Evolutionary conservation across 2,113 vertebrate genomes (phyloP).

Genomic region (Syrmaticus mikado): DNA sequence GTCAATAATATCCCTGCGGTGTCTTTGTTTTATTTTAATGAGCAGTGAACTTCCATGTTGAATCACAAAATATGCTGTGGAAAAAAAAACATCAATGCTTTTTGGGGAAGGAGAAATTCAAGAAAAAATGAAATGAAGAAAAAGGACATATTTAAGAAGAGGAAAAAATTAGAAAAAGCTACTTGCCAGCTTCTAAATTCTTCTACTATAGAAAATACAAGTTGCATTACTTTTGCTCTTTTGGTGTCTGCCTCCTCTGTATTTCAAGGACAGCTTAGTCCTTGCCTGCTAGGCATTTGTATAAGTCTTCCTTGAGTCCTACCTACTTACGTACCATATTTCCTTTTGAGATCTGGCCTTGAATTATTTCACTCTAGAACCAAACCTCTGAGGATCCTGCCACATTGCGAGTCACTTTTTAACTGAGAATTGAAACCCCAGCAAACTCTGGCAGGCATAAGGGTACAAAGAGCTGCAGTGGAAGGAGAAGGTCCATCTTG

Average conservation of each 20-base stretch:
- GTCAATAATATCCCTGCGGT: not conserved
- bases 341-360: not conserved
- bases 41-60: not conserved
- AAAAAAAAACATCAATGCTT: not conserved
- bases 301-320: not conserved
- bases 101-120: not conserved
- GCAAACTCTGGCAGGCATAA: not conserved
- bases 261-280: not conserved
- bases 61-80: not conserved
- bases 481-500: not conserved
- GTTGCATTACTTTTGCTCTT: not conserved
- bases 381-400: not conserved
- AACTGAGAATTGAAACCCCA: not conserved
- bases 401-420: not conserved
- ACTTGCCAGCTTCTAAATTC: not conserved
- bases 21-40: conserved; percentile 27
- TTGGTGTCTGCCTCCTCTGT: not conserved
- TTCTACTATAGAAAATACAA: not conserved
- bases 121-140: not conserved
- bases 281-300: not conserved
- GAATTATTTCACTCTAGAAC: not conserved
- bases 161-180: not conserved
- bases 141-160: not conserved
- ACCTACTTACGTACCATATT: not conserved
- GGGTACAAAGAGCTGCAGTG: not conserved